These are phyloP conservation scores for Lethenteron reissneri DNA, from an alignment of 2,113 vertebrate species.

Conservation along the genomic window DNA sequence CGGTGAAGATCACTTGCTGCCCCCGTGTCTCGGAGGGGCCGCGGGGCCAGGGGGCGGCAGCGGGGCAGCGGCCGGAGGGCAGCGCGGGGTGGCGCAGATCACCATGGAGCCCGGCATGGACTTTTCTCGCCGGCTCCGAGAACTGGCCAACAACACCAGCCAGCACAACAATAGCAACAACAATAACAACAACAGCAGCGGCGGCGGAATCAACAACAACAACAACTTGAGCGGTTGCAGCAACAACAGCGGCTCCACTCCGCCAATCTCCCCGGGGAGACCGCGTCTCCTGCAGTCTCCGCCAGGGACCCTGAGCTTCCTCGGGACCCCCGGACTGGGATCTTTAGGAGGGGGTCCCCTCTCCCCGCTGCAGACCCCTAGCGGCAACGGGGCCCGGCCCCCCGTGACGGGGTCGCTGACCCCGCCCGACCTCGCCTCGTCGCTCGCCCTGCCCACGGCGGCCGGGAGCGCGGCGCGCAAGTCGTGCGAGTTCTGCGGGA, in stretches of 20 bases:
- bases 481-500: conserved; percentile 5
- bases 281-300: not conserved
- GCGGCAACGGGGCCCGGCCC: too few relatives aligned
- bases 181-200: not conserved
- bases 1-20: not conserved
- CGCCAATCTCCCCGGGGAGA: conserved; percentile 3
- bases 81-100: not conserved
- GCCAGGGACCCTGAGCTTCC: not conserved
- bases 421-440: too few relatives aligned
- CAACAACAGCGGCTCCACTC: not conserved
- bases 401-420: too few relatives aligned
- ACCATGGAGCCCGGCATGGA: conserved; percentile 5
- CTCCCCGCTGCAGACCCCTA: too few relatives aligned
- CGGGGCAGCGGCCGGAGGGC: too few relatives aligned
- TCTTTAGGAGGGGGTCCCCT: too few relatives aligned
- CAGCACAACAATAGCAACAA: not conserved
- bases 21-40: not conserved
- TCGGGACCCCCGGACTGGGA: too few relatives aligned
- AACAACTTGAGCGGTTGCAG: not conserved
- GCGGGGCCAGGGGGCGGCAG: too few relatives aligned
- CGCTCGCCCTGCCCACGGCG: too few relatives aligned
- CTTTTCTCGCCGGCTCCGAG: conserved; percentile 3
- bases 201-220: not conserved
- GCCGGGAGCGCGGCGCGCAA: not conserved
- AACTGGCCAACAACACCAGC: conserved; percentile 4